Evolutionary conservation across 1,140 invertebrate genomes (phyloP), one percentile per base, ranked within the genome.

Genomic region (Dendroctonus valens): DNA sequence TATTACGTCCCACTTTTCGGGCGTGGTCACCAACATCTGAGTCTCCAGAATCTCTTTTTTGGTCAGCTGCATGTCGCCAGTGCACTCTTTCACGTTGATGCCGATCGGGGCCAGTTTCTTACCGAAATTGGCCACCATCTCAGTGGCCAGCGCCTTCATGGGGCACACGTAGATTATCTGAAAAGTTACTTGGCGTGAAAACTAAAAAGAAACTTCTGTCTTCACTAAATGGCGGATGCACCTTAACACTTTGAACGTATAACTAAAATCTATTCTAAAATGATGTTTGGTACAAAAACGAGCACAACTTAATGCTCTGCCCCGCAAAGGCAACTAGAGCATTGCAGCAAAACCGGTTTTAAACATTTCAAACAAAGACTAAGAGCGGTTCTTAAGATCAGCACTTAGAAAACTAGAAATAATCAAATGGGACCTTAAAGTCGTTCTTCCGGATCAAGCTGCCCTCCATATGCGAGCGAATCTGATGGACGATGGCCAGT

Each of bases 1-100:
- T 2, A 99, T 94, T 11, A 99, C 96, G 81, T 99, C 98, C 97
- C 97, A 99, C 77, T 99, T 99, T 81, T 99, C 98, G 0, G 98
- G 98, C 0, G 98, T 99, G 1, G 96, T 97, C 4, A 99, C 93
- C 14, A 99, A 85, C 89, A 99, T 98, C 81, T 99, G 97, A 0
- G 98, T 99, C 74, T 95, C 88, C 15, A 89, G 84, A 64, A 99
- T 97, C 82, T 99, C 97, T 41, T 86, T 83, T 78, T 97, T 98
- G 0, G 94, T 96, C 15, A 99, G 80, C 74, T 97, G 94, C 92
- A 98, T 99, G 79, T 99, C 98, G 12, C 98, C 98, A 0, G 98
- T 99, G 41, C 98, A 81, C 81, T 99, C 98, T 64, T 88, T 83
- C 0, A 99, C 97, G 4, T 82, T 77, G 14, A 99, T 86, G 7